Percentiles rank a stretch among this genome's conserved stretches.
These are phyloP conservation scores for Plecturocebus donacophilus DNA, from an alignment of 2,113 vertebrate species.

Conservation along the genomic window DNA sequence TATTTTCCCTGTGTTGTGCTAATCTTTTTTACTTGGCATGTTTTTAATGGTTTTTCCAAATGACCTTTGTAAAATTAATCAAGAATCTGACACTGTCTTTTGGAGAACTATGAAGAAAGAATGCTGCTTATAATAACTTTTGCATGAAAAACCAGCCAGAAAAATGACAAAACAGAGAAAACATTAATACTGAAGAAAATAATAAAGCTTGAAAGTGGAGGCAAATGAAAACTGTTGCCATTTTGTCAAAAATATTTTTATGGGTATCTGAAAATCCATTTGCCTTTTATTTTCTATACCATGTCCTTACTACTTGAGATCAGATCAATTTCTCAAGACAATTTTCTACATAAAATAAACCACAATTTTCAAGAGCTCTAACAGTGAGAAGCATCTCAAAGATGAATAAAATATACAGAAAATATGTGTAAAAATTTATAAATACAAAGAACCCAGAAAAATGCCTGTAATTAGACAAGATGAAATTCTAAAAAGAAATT, in stretches of 20 bases:
- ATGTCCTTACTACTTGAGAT: conserved; percentile 82
- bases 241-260: conserved; percentile 72
- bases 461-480: conserved; percentile 92
- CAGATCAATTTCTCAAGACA: conserved; percentile 81
- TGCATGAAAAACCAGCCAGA: conserved; percentile 58
- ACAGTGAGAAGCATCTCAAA: conserved; percentile 80
- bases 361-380: conserved; percentile 79
- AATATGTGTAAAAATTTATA: conserved; percentile 84
- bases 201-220: conserved; percentile 71
- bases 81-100: conserved; percentile 78
- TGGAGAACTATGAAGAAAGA: conserved; percentile 74
- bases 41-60: conserved; percentile 78
- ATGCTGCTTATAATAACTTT: conserved; percentile 71
- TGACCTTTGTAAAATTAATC: conserved; percentile 81
- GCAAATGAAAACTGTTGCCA: conserved; percentile 67
- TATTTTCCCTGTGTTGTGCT: conserved; percentile 62
- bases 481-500: conserved; percentile 94
- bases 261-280: conserved; percentile 69
- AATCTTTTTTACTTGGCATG: conserved; percentile 61
- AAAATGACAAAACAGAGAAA: conserved; percentile 77
- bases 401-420: conserved; percentile 85
- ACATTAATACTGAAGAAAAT: conserved; percentile 59
- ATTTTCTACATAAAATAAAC: conserved; percentile 81
- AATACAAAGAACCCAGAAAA: conserved; percentile 81
- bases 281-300: conserved; percentile 78